Base-by-base conservation (phyloP, 53 echinoderm and acorn worm genomes). In the Stichopus horrens region DNA sequence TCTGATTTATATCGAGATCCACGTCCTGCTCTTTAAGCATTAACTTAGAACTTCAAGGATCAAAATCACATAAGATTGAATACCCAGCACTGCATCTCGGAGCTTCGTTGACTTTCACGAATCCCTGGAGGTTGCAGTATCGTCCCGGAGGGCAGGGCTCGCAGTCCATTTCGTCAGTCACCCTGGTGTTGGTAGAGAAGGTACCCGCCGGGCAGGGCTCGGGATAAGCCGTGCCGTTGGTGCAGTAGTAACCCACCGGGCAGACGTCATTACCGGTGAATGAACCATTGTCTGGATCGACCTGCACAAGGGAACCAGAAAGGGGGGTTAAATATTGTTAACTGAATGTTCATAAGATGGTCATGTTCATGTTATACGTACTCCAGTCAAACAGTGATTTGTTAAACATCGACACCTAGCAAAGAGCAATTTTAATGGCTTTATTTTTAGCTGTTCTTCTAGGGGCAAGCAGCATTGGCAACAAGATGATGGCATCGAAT, bases 231-330 rank as follows among this genome's bases (percentile, higher is more conserved):
- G 99, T 98, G 54, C 99, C 99, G 78, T 98, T 98, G 89, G 89
- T 77, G 59, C 99, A 98, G 92, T 90, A 98, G 90, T 94, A 98
- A 0, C 99, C 99, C 54, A 88, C 92, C 9, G 99, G 99, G 87
- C 99, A 98, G 73, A 96, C 93, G 56, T 98, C 96, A 53, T 98
- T 98, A 21, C 99, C 99, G 9, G 99, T 98, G 92, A 98, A 98
- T 14, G 92, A 86, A 7, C 90, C 76, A 77, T 95, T 97, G 57
- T 86, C 86, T 1, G 92, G 82, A 86, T 98, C 96, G 37, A 98
- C 96, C 95, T 96, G 88, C 23, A 58, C 65, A 52, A 21, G 59
- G 51, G 75, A 13, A 23, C 16, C 13, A 4, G 20, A 75, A 21
- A 75, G n/a, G 13, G n/a, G 68, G 13, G n/a, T 67, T 37, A 37